Conservation (phyloP, 1,140 invertebrate species). For the Olivierus martensii region DNA sequence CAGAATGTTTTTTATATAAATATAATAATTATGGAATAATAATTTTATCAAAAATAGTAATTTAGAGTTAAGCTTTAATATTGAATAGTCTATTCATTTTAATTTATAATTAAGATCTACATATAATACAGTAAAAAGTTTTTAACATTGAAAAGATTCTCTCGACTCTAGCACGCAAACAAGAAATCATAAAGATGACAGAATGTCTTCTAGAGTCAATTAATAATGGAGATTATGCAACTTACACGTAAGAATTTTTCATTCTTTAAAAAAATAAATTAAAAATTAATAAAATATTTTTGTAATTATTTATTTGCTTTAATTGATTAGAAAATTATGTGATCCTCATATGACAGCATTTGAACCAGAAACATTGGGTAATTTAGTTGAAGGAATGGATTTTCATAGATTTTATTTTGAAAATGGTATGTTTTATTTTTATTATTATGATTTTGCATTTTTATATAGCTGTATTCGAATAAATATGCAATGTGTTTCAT, state of each 20-base stretch:
- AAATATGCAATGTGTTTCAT: too few species aligned
- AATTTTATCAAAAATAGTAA: too few species aligned
- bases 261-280: neutral
- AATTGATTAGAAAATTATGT: conserved; percentile 71
- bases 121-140: too few species aligned
- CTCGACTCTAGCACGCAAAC: conserved; percentile 45
- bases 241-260: conserved; percentile 55
- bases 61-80: too few species aligned
- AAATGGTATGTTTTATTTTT: conserved; percentile 4
- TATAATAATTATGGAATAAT: too few species aligned
- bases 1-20: too few species aligned
- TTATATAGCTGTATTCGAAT: too few species aligned
- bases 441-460: too few species aligned
- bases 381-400: conserved; percentile 97
- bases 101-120: too few species aligned
- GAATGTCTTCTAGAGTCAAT: conserved; percentile 95
- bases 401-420: conserved; percentile 99
- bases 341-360: conserved; percentile 97
- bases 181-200: conserved; percentile 97
- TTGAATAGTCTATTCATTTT: too few species aligned
- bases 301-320: neutral
- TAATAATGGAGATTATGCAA: conserved; percentile 92
- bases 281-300: neutral
- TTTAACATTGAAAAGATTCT: neutral
- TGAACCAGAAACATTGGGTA: conserved; percentile 94